Conservation (phyloP, 2,113 vertebrate species). For the Thymallus thymallus region DNA sequence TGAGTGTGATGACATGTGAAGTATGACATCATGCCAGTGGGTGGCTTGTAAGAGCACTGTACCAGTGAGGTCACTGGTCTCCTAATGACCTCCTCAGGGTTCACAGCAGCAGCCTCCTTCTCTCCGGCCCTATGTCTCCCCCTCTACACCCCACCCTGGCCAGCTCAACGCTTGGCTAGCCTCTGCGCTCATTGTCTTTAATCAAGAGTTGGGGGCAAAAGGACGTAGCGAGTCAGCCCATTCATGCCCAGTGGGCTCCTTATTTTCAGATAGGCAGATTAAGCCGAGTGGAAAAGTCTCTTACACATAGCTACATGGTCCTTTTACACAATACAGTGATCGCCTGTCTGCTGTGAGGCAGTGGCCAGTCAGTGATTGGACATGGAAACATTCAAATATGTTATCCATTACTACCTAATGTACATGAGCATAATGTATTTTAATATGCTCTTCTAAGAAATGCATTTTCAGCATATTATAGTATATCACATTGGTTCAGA, state of each 20-base stretch:
- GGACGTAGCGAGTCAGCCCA: slow-evolving; percentile 60
- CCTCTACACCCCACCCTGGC: slow-evolving; percentile 36
- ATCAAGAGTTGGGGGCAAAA: slow-evolving; percentile 72
- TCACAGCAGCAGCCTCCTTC: slow-evolving; percentile 39
- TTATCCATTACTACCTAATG: slow-evolving; percentile 9
- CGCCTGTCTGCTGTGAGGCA: slow-evolving; percentile 4
- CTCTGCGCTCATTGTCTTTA: slow-evolving; percentile 68
- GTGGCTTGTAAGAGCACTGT: slow-evolving; percentile 52
- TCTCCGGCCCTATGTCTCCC: slow-evolving; percentile 30
- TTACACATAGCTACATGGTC: neutral
- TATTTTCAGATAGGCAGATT: slow-evolving; percentile 64
- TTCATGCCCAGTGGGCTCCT: slow-evolving; percentile 71
- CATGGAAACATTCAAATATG: slow-evolving; percentile 31
- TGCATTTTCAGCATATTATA: slow-evolving; percentile 27
- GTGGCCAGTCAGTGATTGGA: slow-evolving; percentile 26
- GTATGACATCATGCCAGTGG: slow-evolving; percentile 70
- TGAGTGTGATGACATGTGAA: slow-evolving; percentile 63
- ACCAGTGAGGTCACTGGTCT: slow-evolving; percentile 70
- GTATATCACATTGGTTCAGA: slow-evolving; percentile 43
- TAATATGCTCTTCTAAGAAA: neutral
- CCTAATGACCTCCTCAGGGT: slow-evolving; percentile 71
- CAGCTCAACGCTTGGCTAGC: slow-evolving; percentile 64
- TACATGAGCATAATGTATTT: slow-evolving; percentile 20
- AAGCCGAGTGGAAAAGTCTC: slow-evolving; percentile 62
- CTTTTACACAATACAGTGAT: slow-evolving; percentile 11